Conservation (phyloP, 2,797 vertebrate species). For the Syndactyla subalaris region DNA sequence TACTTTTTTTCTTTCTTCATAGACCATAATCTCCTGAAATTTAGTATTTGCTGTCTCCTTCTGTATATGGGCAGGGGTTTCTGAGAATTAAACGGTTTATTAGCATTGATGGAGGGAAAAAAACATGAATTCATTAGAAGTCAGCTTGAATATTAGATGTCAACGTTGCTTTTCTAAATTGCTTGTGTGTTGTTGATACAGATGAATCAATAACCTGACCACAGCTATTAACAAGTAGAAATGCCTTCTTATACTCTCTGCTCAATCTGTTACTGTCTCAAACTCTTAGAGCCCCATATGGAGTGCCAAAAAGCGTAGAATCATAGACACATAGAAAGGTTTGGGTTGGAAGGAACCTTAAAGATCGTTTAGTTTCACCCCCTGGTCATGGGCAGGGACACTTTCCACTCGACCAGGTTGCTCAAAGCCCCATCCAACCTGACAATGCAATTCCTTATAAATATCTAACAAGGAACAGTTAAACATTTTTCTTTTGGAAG, state of each 20-base stretch:
- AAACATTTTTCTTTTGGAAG: not conserved
- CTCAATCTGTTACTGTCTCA: not conserved
- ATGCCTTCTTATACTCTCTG: not conserved
- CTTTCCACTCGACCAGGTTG: not conserved
- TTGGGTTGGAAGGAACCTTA: not conserved
- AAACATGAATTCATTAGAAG: not conserved
- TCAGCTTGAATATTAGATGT: not conserved
- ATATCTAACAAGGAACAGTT: not conserved
- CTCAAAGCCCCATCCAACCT: not conserved
- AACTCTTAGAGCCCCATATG: accelerated
- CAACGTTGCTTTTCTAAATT: not conserved
- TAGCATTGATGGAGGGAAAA: not conserved
- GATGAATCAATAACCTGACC: not conserved
- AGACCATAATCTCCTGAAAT: not conserved
- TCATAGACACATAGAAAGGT: not conserved
- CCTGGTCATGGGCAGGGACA: not conserved
- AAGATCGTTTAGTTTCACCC: not conserved
- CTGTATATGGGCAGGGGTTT: not conserved
- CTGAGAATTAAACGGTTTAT: not conserved
- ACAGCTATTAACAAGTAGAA: not conserved
- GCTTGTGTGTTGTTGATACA: not conserved
- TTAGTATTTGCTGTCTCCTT: not conserved
- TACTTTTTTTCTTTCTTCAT: not conserved
- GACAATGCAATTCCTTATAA: not conserved
- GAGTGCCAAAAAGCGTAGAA: not conserved